Base-by-base conservation (phyloP, 2,888 invertebrate genomes). In the Epsilonema sp. region DNA sequence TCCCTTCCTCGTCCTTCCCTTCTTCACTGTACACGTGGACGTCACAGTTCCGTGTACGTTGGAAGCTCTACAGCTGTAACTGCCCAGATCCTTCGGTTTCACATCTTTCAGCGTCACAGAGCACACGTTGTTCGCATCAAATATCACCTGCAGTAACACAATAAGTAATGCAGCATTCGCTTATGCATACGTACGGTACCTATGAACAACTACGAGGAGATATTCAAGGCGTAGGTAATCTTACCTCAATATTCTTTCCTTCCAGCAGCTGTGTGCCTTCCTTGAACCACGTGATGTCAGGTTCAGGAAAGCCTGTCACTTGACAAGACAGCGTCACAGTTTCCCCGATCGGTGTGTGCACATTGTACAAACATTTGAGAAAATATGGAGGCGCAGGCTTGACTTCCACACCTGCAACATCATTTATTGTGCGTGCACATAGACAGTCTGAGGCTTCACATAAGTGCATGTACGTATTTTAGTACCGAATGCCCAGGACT, bases 11-110 rank as follows among this genome's bases (percentile, higher is more conserved):
- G 39, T 16, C 40, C 45, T 39, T 31, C 53, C 54, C 19, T 53
- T 43, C 26, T 49, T 51, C 45, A 60, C 52, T 22, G 49, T 47
- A 37, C 53, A 57, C 42, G 54, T 54, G 24, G 58, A 59, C 26
- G 54, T 52, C 21, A 60, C 56, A 42, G 54, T 48, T 38, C 61
- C 61, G 52, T 61, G 59, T 39, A 53, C 53, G 43, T 62, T 61
- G 42, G 52, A 51, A 19, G 61, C 61, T 42, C 56, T 54, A 19
- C 56, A 59, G 5, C 53, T 49, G 48, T 60, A 61, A 36, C 49
- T 49, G 40, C 61, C 61, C 22, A 61, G 52, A 45, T 54, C 52
- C 8, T 50, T 43, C 31, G 57, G 41, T 8, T 53, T 42, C 25
- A 60, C 49, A 20, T 48, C 44, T n/a, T 44, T 42, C 48, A 59